Evolutionary conservation across 35 echinoderm and acorn worm species (phyloP).

Genomic region (Apostichopus californicus): DNA sequence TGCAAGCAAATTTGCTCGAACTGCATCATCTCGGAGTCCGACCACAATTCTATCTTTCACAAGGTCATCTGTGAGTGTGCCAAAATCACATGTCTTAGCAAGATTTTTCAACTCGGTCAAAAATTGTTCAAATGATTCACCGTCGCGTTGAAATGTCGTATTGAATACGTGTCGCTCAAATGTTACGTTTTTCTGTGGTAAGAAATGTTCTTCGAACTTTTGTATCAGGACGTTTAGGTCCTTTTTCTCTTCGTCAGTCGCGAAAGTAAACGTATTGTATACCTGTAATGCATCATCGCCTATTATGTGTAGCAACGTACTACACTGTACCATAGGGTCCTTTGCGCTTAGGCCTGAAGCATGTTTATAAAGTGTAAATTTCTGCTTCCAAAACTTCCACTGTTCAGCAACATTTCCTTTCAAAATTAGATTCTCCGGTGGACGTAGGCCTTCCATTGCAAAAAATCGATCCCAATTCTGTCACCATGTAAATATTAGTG

Average conservation of each 20-base stretch:
- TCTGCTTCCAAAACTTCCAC: conserved; percentile 62
- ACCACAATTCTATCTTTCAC: conserved; percentile 66
- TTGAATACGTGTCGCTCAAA: neutral
- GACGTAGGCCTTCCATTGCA: conserved; percentile 54
- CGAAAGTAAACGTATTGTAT: conserved; percentile 64
- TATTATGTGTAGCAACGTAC: conserved; percentile 63
- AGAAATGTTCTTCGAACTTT: conserved; percentile 34
- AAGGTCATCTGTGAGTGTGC: neutral
- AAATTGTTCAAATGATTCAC: no score
- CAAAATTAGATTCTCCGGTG: conserved; percentile 25
- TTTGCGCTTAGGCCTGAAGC: conserved; percentile 38
- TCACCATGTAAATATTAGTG: conserved; percentile 30
- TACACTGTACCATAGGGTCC: conserved; percentile 36
- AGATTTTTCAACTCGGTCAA: no score
- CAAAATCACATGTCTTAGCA: no score
- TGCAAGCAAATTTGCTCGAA: no score
- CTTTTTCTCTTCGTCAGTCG: neutral
- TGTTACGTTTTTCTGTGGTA: conserved; percentile 35
- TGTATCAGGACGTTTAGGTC: conserved; percentile 15
- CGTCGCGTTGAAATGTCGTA: no score
- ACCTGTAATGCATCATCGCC: conserved; percentile 67
- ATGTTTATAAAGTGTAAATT: conserved; percentile 37
- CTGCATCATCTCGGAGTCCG: conserved; percentile 23
- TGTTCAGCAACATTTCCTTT: conserved; percentile 42
- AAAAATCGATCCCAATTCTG: neutral